Conservation (phyloP, 2,888 invertebrate genomes). For the Axea sp. region DNA sequence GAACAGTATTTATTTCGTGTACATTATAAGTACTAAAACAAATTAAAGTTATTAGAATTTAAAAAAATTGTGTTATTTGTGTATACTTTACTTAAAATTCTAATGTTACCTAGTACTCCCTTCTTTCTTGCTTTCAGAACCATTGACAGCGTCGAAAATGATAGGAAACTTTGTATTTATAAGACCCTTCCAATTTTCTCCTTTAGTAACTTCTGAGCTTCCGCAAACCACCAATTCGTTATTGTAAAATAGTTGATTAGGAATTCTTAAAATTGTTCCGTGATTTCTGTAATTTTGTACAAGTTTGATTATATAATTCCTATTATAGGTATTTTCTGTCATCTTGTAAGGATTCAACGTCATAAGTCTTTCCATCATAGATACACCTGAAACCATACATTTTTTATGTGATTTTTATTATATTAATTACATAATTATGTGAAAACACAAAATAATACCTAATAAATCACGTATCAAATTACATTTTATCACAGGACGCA, state of each 20-base stretch:
- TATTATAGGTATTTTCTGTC: background rate
- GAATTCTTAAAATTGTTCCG: background rate
- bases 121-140: slow-evolving; percentile 80
- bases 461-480: slow-evolving; percentile 75
- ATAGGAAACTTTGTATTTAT: slow-evolving; percentile 80
- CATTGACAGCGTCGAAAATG: slow-evolving; percentile 82
- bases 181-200: slow-evolving; percentile 77
- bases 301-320: background rate
- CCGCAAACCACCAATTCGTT: slow-evolving; percentile 76
- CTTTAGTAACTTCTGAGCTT: slow-evolving; percentile 63
- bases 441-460: slow-evolving; percentile 66
- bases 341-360: slow-evolving; percentile 80
- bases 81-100: no score
- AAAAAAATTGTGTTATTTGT: no score
- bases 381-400: slow-evolving; percentile 80
- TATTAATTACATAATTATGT: background rate
- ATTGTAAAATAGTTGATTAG: background rate
- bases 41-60: no score
- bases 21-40: no score
- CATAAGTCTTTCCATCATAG: slow-evolving; percentile 86
- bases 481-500: slow-evolving; percentile 84
- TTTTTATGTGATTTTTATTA: no score
- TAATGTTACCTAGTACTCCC: slow-evolving; percentile 69
- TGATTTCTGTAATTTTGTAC: background rate
- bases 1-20: no score